These are phyloP conservation scores for Nansenia antarctica DNA, from an alignment of 2,113 vertebrate species.

Conservation along the genomic window DNA sequence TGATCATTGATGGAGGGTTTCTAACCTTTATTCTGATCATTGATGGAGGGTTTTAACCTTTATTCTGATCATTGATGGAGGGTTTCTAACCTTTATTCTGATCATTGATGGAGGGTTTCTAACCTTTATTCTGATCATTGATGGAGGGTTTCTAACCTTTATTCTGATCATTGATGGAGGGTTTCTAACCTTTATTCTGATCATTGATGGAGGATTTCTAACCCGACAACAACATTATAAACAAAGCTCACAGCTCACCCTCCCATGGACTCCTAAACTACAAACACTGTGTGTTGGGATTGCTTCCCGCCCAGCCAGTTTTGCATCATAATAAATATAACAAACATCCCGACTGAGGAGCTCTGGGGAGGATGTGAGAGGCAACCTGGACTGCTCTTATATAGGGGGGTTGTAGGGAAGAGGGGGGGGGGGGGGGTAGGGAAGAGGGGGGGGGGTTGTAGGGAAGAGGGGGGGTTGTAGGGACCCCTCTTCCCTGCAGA, in stretches of 20 bases:
- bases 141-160: no score
- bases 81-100: no score
- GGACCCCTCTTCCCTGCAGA: slow-evolving; percentile 51
- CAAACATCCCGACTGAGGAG: slow-evolving; percentile 59
- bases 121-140: no score
- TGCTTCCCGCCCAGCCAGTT: slow-evolving; percentile 53
- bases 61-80: no score
- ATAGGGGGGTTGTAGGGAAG: slow-evolving; percentile 64
- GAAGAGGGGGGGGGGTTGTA: slow-evolving; percentile 64
- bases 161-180: slow-evolving; percentile 11
- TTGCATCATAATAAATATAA: slow-evolving; percentile 77
- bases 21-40: no score
- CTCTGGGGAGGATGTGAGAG: slow-evolving; percentile 67
- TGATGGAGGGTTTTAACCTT: no score
- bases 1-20: no score
- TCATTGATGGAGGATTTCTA: slow-evolving; percentile 25
- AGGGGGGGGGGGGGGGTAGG: slow-evolving; percentile 67
- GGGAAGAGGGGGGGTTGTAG: slow-evolving; percentile 26
- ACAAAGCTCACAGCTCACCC: no score
- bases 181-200: slow-evolving; percentile 18
- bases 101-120: no score
- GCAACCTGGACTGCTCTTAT: slow-evolving; percentile 61
- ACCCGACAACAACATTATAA: no score
- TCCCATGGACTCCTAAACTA: slow-evolving; percentile 42
- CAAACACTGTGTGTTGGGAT: slow-evolving; percentile 62